Evolutionary conservation across 2,888 invertebrate species (phyloP), one percentile per base, ranked within the genome.

Genomic region (Eucera pruinosa): DNA sequence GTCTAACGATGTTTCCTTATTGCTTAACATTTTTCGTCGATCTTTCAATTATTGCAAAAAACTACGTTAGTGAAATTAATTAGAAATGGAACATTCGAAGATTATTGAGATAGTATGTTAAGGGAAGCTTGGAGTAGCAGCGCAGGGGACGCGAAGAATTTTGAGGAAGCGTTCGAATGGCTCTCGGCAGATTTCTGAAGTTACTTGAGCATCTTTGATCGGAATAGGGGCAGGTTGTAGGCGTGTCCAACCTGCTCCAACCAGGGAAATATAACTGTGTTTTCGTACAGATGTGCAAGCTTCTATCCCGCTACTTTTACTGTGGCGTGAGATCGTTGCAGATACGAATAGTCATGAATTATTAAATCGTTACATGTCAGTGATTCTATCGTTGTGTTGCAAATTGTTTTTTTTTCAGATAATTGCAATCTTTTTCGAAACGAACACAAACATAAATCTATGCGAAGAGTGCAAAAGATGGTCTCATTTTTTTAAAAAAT

Each of bases 201-300:
- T 30, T 36, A 65, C 27, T 41, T 9, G 69, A 64, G 48, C 55
- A 18, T 64, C 74, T 57, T 47, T 61, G 70, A 57, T 61, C 43
- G 72, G 76, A 78, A 82, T 71, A 80, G 68, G 65, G 69, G 54
- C 72, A 36, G 43, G 39, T 45, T 50, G 68, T 80, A 78, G 81
- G 82, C 82, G 71, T 80, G 75, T 83, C 82, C 61, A 39, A 58
- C 23, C 25, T 62, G 43, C 9, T 36, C 41, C 52, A n/a, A n/a
- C n/a, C n/a, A n/a, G 43, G 52, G 54, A 68, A 67, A 54, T 58
- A 60, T 58, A 45, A 52, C 50, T 30, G 64, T 75, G 61, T 73
- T 75, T 65, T 61, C 39, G 2, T 18, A 23, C 15, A 45, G 43
- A 75, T 43, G n/a, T 30, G 18, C 27, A n/a, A 48, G 15, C 18